Percentiles rank a stretch among this genome's conserved stretches.
phyloP scores from a whole-genome alignment of 2,113 vertebrate genomes.

The Chunga burmeisteri region DNA sequence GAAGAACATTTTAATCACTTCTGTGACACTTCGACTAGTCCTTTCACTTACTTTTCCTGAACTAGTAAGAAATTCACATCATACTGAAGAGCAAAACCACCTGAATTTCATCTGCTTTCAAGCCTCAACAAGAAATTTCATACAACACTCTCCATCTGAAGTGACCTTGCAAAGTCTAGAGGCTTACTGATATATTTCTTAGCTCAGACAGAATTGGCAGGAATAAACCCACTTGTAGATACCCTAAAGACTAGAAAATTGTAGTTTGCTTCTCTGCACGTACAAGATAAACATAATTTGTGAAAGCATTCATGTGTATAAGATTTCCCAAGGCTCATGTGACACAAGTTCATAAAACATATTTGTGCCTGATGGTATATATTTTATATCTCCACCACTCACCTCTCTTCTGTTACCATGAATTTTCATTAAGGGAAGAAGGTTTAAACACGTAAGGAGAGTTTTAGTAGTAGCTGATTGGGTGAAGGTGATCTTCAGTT shows the following conservation, averaged over 20 bases:
- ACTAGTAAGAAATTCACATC: background rate
- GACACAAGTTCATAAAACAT: conserved; percentile 5
- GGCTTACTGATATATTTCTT: background rate
- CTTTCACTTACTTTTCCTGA: background rate
- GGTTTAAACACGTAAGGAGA: background rate
- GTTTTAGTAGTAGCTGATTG: background rate
- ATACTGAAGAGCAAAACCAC: background rate
- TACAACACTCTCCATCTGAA: background rate
- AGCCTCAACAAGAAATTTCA: background rate
- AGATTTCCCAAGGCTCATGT: conserved; percentile 12
- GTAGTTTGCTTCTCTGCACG: background rate
- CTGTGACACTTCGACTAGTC: background rate
- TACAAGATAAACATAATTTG: conserved; percentile 13
- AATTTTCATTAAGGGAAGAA: background rate
- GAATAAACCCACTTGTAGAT: background rate
- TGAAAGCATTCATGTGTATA: background rate
- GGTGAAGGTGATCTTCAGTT: background rate
- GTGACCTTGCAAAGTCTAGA: background rate
- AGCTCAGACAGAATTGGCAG: background rate
- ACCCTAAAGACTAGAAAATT: background rate
- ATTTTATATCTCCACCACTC: background rate
- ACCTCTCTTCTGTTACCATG: background rate
- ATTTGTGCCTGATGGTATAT: background rate
- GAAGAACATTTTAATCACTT: background rate
- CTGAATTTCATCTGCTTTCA: conserved; percentile 11